Percentiles rank a stretch among this genome's conserved stretches.
Conservation (phyloP, 2,888 invertebrate species). For the Cataglyphis albicans region DNA sequence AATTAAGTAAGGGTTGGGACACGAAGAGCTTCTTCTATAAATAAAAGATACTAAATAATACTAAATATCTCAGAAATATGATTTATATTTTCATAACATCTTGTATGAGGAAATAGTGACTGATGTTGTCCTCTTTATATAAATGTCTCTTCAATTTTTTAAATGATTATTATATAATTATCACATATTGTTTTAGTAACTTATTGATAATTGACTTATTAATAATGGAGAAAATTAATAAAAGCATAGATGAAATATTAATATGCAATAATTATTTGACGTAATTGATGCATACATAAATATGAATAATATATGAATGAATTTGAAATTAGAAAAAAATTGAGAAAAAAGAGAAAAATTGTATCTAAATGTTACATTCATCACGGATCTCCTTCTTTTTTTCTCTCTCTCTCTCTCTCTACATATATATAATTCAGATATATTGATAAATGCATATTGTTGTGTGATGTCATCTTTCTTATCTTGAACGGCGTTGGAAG, state of each 20-base stretch:
- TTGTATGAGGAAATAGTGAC: background rate
- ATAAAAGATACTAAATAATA: constrained; percentile 28
- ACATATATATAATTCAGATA: constrained; percentile 7
- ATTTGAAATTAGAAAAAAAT: constrained; percentile 7
- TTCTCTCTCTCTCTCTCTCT: background rate
- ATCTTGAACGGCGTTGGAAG: background rate
- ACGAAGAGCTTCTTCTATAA: constrained; percentile 13
- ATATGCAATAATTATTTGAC: constrained; percentile 11
- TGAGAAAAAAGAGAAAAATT: background rate
- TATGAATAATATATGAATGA: background rate
- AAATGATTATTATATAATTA: background rate
- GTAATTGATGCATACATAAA: background rate
- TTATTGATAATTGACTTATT: background rate
- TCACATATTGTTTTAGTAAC: background rate
- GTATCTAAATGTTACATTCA: background rate
- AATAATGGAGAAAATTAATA: constrained; percentile 4
- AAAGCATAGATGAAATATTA: constrained; percentile 3
- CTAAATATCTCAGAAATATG: constrained; percentile 13
- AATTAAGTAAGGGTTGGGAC: constrained; percentile 56
- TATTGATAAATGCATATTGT: background rate
- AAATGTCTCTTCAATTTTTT: background rate
- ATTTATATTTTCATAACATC: background rate
- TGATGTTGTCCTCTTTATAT: background rate
- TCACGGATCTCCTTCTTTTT: background rate
- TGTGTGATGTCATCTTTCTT: background rate